These are phyloP conservation scores for Pogonomyrmex barbatus DNA, from an alignment of 1,140 invertebrate genomes.

Conservation along the genomic window DNA sequence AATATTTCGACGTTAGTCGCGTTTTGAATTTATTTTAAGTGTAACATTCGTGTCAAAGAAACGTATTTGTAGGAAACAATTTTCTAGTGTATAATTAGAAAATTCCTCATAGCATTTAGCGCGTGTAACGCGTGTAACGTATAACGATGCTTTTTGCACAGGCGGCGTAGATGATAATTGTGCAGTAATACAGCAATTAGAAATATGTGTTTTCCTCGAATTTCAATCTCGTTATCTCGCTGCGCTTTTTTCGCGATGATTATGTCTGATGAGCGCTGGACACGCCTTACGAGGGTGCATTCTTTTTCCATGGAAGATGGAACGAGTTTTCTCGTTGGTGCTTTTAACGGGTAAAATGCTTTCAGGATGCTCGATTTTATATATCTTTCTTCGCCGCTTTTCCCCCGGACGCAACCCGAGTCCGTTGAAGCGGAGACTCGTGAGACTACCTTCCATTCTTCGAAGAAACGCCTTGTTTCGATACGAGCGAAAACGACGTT, in stretches of 20 bases:
- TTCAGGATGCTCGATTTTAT: conserved; percentile 73
- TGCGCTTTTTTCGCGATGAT: conserved; percentile 65
- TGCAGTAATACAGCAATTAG: conserved; percentile 43
- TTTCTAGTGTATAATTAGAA: conserved; percentile 34
- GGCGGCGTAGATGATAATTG: conserved; percentile 6
- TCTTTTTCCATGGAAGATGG: conserved; percentile 71
- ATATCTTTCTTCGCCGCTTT: conserved; percentile 63
- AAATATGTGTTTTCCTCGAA: conserved; percentile 47
- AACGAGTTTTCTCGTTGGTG: conserved; percentile 73
- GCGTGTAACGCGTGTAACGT: neutral
- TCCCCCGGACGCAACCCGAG: conserved; percentile 45
- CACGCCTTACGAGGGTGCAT: conserved; percentile 64
- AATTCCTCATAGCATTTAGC: conserved; percentile 28
- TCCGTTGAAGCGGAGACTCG: conserved; percentile 55
- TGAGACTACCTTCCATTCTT: conserved; percentile 57
- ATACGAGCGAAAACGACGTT: conserved; percentile 49
- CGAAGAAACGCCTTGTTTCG: conserved; percentile 56
- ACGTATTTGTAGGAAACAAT: conserved; percentile 4
- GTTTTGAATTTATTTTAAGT: conserved; percentile 5
- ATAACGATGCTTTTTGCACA: neutral
- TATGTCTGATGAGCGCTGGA: conserved; percentile 70
- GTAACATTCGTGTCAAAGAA: neutral
- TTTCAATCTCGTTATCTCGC: conserved; percentile 62
- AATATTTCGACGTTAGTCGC: neutral
- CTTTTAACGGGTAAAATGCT: conserved; percentile 75